phyloP scores from a whole-genome alignment of 2,113 vertebrate genomes.

The Urocitellus parryii region DNA sequence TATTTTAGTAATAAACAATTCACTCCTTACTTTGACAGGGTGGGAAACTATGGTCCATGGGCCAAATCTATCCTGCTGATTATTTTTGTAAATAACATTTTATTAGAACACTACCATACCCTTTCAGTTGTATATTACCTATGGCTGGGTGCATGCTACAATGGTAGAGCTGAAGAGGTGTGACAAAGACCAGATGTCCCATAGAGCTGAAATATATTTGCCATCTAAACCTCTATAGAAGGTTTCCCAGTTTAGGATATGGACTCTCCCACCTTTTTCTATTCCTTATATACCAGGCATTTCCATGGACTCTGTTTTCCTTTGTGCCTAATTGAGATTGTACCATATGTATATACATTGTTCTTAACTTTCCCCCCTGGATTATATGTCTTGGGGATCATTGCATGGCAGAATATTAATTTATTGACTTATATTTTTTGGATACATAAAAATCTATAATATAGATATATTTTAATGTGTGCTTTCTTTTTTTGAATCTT shows the following conservation, averaged over 20 bases:
- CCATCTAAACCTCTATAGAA: neutral
- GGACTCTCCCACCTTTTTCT: neutral
- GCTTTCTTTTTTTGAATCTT: slow-evolving; percentile 39
- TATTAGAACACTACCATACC: neutral
- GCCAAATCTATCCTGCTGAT: neutral
- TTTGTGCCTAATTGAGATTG: slow-evolving; percentile 28
- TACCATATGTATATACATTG: neutral
- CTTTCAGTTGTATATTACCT: neutral
- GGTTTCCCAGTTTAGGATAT: neutral
- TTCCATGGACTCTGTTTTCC: slow-evolving; percentile 28
- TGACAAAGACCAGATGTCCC: neutral
- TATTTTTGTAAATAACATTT: slow-evolving; percentile 47
- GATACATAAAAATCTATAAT: neutral
- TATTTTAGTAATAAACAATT: slow-evolving; percentile 23
- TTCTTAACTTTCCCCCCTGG: slow-evolving; percentile 24
- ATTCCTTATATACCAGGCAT: neutral
- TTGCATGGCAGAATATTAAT: neutral
- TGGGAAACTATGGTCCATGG: neutral
- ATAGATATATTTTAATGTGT: neutral
- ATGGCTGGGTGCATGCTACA: neutral
- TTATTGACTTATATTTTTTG: slow-evolving; percentile 56
- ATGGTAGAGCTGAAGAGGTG: neutral
- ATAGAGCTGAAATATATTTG: neutral
- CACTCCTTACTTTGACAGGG: neutral
- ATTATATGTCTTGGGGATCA: slow-evolving; percentile 23